Conservation (phyloP, 2,113 vertebrate species). For the Ceuthmochares aereus region DNA sequence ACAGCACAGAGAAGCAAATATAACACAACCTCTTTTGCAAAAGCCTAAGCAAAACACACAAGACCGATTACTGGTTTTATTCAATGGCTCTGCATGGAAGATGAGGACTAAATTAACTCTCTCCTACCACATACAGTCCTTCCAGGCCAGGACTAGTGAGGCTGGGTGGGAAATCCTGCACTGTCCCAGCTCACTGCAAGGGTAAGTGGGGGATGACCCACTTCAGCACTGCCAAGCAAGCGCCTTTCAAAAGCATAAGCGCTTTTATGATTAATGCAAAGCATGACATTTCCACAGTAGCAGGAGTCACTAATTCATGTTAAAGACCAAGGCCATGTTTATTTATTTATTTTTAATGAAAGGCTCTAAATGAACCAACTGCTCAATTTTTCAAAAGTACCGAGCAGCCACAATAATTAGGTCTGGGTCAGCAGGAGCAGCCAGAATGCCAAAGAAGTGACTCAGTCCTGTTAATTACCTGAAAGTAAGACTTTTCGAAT, state of each 20-base stretch:
- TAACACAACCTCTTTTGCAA: background rate
- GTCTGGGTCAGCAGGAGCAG: slow-evolving; percentile 25
- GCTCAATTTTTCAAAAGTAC: slow-evolving; percentile 21
- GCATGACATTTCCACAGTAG: background rate
- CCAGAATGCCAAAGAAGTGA: background rate
- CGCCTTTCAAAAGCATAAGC: background rate
- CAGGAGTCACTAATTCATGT: slow-evolving; percentile 4
- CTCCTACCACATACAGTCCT: rapidly evolving
- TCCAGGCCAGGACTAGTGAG: background rate
- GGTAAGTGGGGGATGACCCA: background rate
- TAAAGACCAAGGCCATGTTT: background rate
- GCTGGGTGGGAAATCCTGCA: background rate
- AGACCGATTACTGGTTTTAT: background rate
- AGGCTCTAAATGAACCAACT: background rate
- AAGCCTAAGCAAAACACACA: rapidly evolving
- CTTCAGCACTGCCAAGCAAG: background rate
- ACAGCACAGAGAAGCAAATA: background rate
- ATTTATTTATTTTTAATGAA: slow-evolving; percentile 43
- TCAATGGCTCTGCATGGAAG: background rate
- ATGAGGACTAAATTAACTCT: background rate
- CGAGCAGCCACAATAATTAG: background rate
- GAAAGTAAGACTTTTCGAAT: background rate
- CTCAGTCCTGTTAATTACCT: slow-evolving; percentile 12
- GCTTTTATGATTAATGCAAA: background rate
- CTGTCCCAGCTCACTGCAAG: background rate